Evolutionary conservation across 1,140 invertebrate genomes (phyloP).

Genomic region (Zaprionus africanus): DNA sequence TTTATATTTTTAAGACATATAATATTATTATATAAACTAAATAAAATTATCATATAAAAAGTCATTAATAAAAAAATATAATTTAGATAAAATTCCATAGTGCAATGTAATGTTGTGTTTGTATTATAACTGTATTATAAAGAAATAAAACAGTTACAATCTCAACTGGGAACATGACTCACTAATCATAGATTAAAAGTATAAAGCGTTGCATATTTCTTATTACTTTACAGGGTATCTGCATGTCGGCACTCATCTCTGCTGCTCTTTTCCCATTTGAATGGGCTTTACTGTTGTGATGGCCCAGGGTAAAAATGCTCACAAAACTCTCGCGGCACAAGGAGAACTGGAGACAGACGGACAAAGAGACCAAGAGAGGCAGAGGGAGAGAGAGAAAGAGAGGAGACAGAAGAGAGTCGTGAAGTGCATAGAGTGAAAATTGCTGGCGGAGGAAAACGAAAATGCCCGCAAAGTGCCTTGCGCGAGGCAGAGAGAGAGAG

Average conservation of each 20-base stretch:
- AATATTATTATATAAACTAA: too few relatives aligned
- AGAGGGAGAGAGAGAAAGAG: background rate
- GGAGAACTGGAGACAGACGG: constrained; percentile 11
- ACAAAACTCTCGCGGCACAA: constrained; percentile 15
- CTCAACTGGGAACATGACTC: too few relatives aligned
- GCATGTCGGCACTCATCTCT: background rate
- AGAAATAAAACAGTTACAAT: too few relatives aligned
- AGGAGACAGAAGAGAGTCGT: constrained; percentile 17
- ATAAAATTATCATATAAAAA: too few relatives aligned
- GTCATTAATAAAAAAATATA: background rate
- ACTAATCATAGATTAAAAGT: background rate
- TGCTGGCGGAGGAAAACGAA: constrained; percentile 28
- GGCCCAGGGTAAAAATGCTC: constrained; percentile 29
- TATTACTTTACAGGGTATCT: constrained; percentile 14
- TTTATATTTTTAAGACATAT: too few relatives aligned
- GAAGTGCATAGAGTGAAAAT: constrained; percentile 42
- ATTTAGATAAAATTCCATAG: background rate
- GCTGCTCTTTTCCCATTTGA: constrained; percentile 16
- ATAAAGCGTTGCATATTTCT: background rate
- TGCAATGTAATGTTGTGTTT: too few relatives aligned
- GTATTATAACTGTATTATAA: too few relatives aligned
- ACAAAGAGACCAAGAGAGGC: background rate
- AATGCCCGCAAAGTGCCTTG: constrained; percentile 15
- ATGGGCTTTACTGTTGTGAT: constrained; percentile 13
- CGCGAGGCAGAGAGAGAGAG: constrained; percentile 2